These are phyloP conservation scores for Drosophila lacertosa DNA, from an alignment of 1,140 invertebrate genomes.

Conservation along the genomic window DNA sequence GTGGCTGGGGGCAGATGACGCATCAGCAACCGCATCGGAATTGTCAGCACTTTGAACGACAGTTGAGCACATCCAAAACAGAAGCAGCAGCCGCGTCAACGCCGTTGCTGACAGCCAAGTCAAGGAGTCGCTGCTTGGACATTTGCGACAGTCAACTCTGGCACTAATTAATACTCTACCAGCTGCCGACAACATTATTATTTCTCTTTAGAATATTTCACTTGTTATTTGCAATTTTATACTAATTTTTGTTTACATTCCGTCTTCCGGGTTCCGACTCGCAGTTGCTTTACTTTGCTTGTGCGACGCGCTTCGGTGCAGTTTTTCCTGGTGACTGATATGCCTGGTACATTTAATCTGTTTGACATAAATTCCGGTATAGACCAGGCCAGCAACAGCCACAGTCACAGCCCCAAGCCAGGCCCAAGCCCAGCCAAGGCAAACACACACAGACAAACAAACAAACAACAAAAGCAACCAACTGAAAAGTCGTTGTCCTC, in stretches of 20 bases:
- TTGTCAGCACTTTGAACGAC: slow-evolving; percentile 48
- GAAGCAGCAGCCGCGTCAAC: slow-evolving; percentile 31
- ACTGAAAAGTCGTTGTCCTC: slow-evolving; percentile 40
- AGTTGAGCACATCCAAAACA: slow-evolving; percentile 21
- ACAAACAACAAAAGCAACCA: slow-evolving; percentile 49
- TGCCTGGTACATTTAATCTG: slow-evolving; percentile 53
- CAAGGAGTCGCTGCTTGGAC: slow-evolving; percentile 14
- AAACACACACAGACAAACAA: slow-evolving; percentile 27
- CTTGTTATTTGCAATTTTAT: slow-evolving; percentile 9
- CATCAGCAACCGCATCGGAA: slow-evolving; percentile 26
- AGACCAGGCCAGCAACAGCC: neutral
- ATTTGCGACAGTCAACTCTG: slow-evolving; percentile 5
- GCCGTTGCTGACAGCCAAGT: slow-evolving; percentile 24
- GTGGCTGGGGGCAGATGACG: slow-evolving; percentile 15
- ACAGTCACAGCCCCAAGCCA: neutral
- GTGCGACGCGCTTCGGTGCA: slow-evolving; percentile 44
- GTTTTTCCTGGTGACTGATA: slow-evolving; percentile 54
- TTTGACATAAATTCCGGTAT: slow-evolving; percentile 57
- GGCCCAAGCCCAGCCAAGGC: slow-evolving; percentile 2
- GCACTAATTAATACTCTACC: slow-evolving; percentile 53
- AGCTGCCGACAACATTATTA: slow-evolving; percentile 18
- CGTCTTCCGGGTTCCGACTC: slow-evolving; percentile 7
- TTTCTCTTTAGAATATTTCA: neutral
- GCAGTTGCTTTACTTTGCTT: slow-evolving; percentile 9
- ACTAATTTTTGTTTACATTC: slow-evolving; percentile 24